These are phyloP conservation scores for Dicentrarchus labrax DNA, from an alignment of 2,113 vertebrate species.

Conservation along the genomic window DNA sequence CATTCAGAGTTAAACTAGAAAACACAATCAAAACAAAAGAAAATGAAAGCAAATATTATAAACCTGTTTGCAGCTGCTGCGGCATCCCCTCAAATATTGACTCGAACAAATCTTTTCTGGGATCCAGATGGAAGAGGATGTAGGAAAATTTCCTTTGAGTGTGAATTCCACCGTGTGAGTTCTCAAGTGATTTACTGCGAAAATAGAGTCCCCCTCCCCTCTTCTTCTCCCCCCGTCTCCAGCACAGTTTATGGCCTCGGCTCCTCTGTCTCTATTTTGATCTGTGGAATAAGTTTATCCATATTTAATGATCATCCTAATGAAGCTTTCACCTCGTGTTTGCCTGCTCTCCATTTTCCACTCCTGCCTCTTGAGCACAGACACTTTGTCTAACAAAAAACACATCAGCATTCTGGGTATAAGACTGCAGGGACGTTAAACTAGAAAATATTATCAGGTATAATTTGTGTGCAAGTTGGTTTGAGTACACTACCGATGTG, in stretches of 20 bases:
- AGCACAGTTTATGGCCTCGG: slow-evolving; percentile 38
- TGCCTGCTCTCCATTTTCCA: slow-evolving; percentile 43
- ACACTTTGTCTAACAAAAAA: slow-evolving; percentile 21
- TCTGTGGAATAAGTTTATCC: slow-evolving; percentile 65
- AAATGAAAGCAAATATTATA: slow-evolving; percentile 38
- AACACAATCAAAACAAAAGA: slow-evolving; percentile 18
- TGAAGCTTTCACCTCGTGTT: slow-evolving; percentile 59
- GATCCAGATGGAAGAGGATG: slow-evolving; percentile 5
- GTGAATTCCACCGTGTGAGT: neutral
- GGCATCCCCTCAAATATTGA: slow-evolving; percentile 30
- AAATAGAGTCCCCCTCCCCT: neutral
- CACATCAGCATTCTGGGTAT: neutral
- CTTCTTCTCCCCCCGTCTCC: neutral
- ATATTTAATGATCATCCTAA: slow-evolving; percentile 71
- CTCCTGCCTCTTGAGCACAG: slow-evolving; percentile 14
- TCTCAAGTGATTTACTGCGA: slow-evolving; percentile 34
- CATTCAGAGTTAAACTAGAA: slow-evolving; percentile 21
- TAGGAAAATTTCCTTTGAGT: slow-evolving; percentile 3
- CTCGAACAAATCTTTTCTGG: slow-evolving; percentile 34
- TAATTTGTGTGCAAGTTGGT: neutral
- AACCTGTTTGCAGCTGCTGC: slow-evolving; percentile 37
- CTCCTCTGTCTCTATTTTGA: slow-evolving; percentile 61
- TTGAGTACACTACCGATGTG: neutral
- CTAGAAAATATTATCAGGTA: neutral
- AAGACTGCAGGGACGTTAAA: neutral